A percentile compares a stretch with the other conserved stretches of the same genome.
These are phyloP conservation scores for Pseudopodoces humilis DNA, from an alignment of 2,113 vertebrate species.

Conservation along the genomic window DNA sequence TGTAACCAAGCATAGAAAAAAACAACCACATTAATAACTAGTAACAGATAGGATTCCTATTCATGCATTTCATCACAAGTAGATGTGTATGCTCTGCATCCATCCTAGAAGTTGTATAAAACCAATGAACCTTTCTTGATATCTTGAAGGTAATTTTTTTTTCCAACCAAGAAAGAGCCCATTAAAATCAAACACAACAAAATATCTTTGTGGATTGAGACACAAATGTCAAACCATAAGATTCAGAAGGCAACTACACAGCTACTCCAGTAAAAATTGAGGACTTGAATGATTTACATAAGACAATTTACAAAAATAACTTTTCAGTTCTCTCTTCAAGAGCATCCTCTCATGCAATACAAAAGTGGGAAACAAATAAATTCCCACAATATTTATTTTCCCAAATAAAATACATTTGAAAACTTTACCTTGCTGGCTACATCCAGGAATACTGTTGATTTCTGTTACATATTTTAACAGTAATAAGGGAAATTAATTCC, in stretches of 20 bases:
- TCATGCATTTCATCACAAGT: neutral
- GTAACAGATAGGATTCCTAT: neutral
- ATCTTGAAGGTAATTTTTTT: neutral
- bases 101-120: neutral
- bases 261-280: neutral
- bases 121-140: neutral
- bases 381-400: neutral
- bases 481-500: neutral
- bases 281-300: neutral
- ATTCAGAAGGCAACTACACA: neutral
- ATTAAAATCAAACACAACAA: neutral
- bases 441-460: neutral
- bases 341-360: neutral
- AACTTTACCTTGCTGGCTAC: neutral
- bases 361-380: neutral
- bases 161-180: neutral
- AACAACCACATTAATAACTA: neutral
- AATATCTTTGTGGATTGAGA: neutral
- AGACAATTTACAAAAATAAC: neutral
- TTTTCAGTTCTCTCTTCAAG: neutral
- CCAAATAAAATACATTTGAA: neutral
- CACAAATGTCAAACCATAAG: neutral
- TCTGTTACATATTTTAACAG: neutral
- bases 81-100: neutral
- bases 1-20: neutral